Base-by-base conservation (phyloP, 2,797 vertebrate genomes). In the Periparus ater region DNA sequence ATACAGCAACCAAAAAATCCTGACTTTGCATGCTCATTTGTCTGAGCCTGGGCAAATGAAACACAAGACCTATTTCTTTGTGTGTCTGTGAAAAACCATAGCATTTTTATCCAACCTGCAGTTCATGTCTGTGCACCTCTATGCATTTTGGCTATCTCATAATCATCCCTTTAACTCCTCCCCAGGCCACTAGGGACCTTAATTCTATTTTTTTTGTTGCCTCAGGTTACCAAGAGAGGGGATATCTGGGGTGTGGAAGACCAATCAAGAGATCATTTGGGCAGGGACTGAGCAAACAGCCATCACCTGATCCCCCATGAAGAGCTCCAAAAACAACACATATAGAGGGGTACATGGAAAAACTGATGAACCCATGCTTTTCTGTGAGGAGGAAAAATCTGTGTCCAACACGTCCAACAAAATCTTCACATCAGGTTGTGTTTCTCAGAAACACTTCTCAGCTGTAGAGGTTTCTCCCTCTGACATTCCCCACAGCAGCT, bases 371-470 rank as follows among this genome's bases (percentile, higher is more conserved):
- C 21, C 65, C 62, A 18, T 14, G 3, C 5, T 9, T 61, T 15
- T 36, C 48, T 44, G 38, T 14, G 17, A 60, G n/a, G 75, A 85
- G 55, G 8, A 77, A 38, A 67, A 30, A 18, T 58, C 50, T 3
- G 1, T n/a, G 36, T 48, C 40, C 67, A 73, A 42, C 21, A 6
- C 0, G 0, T 26, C 32, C 68, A 61, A 61, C 2, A 7, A 83
- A 63, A 94, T 40, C 30, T 36, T 75, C 47, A 23, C 8, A 19
- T n/a, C 38, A 48, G 60, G n/a, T 7, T 80, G 61, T 23, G 45
- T 32, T 57, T 68, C 22, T 61, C 50, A 57, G 32, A 65, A 85
- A 62, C 8, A 32, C 2, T n/a, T 65, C 62, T 66, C 38, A 42
- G 13, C 42, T 72, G 54, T 2, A 68, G 51, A 55, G 48, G 25